Evolutionary conservation across 2,888 invertebrate species (phyloP), one percentile per base, ranked within the genome.

Genomic region (Colostygia pectinataria): DNA sequence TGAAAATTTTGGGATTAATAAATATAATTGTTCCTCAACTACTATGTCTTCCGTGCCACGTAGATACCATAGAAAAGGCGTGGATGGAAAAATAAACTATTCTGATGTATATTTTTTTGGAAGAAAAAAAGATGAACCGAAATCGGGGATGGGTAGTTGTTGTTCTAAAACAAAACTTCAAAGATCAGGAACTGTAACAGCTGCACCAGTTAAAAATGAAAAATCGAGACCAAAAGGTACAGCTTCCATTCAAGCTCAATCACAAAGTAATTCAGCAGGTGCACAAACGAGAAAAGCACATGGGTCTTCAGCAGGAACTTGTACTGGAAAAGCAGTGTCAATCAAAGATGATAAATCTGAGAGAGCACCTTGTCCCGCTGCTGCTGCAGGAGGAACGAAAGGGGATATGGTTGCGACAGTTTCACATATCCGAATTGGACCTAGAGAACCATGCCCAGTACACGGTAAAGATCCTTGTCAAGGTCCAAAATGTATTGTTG

Each of bases 371-470:
- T 80, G 79, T 10, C 80, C 79, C 53, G 78, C 79, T 15, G 73
- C 66, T 36, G 49, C 50, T 36, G 50, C 51, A 4, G 43, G 57
- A 15, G 58, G 38, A 4, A 53, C 62, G 1, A 80, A 79, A 58
- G 76, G 72, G 13, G 83, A 85, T 10, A 73, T 88, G 72, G 57
- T 68, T 25, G 84, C 76, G 6, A 83, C 81, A 24, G 71, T 89
- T 10, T 83, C 88, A 3, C 86, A 89, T 59, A 80, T 89, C 44
- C 74, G 64, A 61, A 81, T 89, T 29, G 80, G 77, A 12, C 81
- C 86, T 10, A 74, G 55, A 57, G 77, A 77, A 48, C 65, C 68
- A 3, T 88, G 89, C 54, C 82, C 83, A 5, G 55, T 77, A 28
- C 71, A 80, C 45, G 83, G 83, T 8, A 70, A 45, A 27, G 68